Conservation (phyloP, 1,140 invertebrate genomes). For the Drosophila littoralis region DNA sequence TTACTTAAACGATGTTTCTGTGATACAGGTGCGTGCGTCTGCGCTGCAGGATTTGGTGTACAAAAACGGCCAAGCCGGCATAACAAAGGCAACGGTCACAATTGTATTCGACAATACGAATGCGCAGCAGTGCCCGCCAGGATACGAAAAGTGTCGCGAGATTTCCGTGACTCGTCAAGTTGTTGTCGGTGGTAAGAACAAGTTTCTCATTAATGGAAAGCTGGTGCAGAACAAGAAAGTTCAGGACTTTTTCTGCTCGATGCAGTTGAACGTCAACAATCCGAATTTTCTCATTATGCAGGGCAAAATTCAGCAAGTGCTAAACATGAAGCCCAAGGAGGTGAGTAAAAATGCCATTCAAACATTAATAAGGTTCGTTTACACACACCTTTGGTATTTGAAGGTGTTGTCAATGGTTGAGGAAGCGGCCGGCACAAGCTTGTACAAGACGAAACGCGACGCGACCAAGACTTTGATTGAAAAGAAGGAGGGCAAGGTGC, state of each 20-base stretch:
- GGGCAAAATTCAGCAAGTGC: conserved; percentile 99
- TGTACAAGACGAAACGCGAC: conserved; percentile 98
- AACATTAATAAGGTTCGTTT: background rate
- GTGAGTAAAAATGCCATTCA: conserved; percentile 84
- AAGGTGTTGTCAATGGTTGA: conserved; percentile 99
- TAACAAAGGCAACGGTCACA: conserved; percentile 98
- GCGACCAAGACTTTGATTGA: conserved; percentile 94
- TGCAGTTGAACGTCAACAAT: conserved; percentile 99
- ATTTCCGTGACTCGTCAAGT: conserved; percentile 96
- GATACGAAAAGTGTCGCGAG: conserved; percentile 96
- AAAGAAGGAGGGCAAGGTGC: conserved; percentile 96
- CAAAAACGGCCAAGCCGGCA: conserved; percentile 98
- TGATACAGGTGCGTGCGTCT: conserved; percentile 91
- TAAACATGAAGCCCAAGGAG: conserved; percentile 99
- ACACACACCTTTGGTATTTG: background rate
- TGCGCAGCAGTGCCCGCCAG: conserved; percentile 92
- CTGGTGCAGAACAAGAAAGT: conserved; percentile 95
- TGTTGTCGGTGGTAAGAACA: conserved; percentile 93
- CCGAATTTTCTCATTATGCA: conserved; percentile 99
- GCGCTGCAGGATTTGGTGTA: conserved; percentile 98
- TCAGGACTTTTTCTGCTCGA: conserved; percentile 97
- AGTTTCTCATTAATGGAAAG: conserved; percentile 97
- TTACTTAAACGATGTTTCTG: background rate
- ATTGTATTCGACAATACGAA: conserved; percentile 98
- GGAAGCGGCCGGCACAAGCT: conserved; percentile 98